A percentile compares a stretch with the other conserved stretches of the same genome.
Evolutionary conservation across 2,888 invertebrate genomes (phyloP).

Genomic region (Andrena bucephala): DNA sequence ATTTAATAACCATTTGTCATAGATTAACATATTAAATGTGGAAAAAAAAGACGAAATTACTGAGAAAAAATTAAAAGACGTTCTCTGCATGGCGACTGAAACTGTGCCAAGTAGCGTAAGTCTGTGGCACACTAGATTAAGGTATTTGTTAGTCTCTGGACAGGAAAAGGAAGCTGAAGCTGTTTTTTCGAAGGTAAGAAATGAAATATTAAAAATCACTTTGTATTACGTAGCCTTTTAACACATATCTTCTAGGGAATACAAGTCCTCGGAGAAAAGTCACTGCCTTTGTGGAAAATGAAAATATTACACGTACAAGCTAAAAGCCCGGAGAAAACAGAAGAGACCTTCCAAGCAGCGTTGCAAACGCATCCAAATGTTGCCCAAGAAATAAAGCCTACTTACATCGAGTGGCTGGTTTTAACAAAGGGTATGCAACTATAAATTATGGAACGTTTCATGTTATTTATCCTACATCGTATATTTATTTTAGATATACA

Average conservation of each 20-base stretch:
- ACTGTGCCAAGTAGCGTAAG: slow-evolving; percentile 84
- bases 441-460: not conserved
- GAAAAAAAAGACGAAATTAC: slow-evolving; percentile 72
- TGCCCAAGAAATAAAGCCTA: slow-evolving; percentile 87
- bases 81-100: slow-evolving; percentile 85
- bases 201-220: not conserved
- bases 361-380: slow-evolving; percentile 86
- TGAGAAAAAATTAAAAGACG: slow-evolving; percentile 78
- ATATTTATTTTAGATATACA: slow-evolving; percentile 84
- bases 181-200: slow-evolving; percentile 83
- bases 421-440: slow-evolving; percentile 80
- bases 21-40: slow-evolving; percentile 79
- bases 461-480: not conserved
- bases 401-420: slow-evolving; percentile 88
- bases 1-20: slow-evolving; percentile 36
- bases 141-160: slow-evolving; percentile 84
- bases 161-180: slow-evolving; percentile 84
- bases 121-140: slow-evolving; percentile 86
- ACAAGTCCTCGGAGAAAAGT: slow-evolving; percentile 81
- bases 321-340: slow-evolving; percentile 81
- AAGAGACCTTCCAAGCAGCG: slow-evolving; percentile 84
- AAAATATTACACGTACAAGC: slow-evolving; percentile 82
- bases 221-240: not conserved
- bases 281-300: slow-evolving; percentile 85
- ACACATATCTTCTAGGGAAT: slow-evolving; percentile 75